Conservation (phyloP, 2,797 vertebrate species). For the Anguilla pacifica region DNA sequence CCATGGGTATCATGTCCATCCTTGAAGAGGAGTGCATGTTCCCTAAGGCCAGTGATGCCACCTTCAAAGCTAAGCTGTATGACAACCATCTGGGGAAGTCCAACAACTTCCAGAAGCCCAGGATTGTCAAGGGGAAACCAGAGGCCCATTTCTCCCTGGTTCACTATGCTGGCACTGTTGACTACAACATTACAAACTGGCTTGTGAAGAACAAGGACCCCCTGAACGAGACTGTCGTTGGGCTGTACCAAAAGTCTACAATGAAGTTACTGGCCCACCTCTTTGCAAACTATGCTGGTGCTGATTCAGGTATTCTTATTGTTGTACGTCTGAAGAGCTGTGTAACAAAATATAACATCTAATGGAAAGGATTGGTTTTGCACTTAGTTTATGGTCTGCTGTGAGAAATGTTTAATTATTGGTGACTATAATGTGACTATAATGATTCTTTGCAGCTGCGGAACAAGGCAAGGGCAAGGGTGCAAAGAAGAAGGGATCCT, state of each 20-base stretch:
- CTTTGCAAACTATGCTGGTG: slow-evolving; percentile 72
- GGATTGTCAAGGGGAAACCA: slow-evolving; percentile 72
- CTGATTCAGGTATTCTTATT: slow-evolving; percentile 69
- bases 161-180: slow-evolving; percentile 75
- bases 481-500: slow-evolving; percentile 85
- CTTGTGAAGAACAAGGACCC: slow-evolving; percentile 78
- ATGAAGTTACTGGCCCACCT: slow-evolving; percentile 72
- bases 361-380: neutral
- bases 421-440: neutral
- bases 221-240: slow-evolving; percentile 74
- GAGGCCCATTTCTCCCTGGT: slow-evolving; percentile 77
- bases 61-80: slow-evolving; percentile 80
- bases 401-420: neutral
- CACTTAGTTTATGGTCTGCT: neutral
- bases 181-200: slow-evolving; percentile 78
- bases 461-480: slow-evolving; percentile 54
- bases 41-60: slow-evolving; percentile 83
- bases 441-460: neutral
- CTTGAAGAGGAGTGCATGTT: slow-evolving; percentile 98
- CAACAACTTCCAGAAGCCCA: slow-evolving; percentile 76
- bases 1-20: slow-evolving; percentile 91
- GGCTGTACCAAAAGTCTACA: slow-evolving; percentile 74
- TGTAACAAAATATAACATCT: neutral
- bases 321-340: neutral
- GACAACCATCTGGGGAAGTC: slow-evolving; percentile 78